phyloP scores from a whole-genome alignment of 2,113 vertebrate genomes.

The Aspiorhynchus laticeps region DNA sequence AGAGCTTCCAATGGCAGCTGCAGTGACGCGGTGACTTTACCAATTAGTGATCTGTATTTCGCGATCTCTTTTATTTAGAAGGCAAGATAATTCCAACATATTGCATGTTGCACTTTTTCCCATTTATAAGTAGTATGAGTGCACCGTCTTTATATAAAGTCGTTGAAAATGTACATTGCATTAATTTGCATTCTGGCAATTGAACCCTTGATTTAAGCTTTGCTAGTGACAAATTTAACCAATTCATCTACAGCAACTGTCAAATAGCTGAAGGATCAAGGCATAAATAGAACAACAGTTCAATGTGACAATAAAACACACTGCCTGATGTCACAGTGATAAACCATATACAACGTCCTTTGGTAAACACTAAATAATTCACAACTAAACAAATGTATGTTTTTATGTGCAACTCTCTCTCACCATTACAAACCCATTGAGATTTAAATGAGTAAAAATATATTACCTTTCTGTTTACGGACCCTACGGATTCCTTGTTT shows the following conservation, averaged over 20 bases:
- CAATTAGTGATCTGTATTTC: too few relatives aligned
- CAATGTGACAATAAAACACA: not conserved
- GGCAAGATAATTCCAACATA: too few relatives aligned
- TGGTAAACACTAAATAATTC: constrained; percentile 59
- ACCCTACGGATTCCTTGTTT: not conserved
- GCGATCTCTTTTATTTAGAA: too few relatives aligned
- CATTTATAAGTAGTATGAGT: too few relatives aligned
- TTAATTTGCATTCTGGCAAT: not conserved
- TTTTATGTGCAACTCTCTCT: constrained; percentile 16
- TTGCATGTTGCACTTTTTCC: too few relatives aligned
- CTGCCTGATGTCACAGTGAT: constrained; percentile 38
- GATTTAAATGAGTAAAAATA: not conserved
- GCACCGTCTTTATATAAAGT: too few relatives aligned
- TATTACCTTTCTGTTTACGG: not conserved
- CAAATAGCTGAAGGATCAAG: constrained; percentile 11
- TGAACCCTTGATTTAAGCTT: not conserved
- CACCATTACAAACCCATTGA: not conserved
- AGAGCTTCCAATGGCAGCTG: too few relatives aligned
- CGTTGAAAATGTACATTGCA: not conserved
- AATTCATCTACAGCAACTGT: not conserved
- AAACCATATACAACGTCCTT: constrained; percentile 15
- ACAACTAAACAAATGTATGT: constrained; percentile 30
- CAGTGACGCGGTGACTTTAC: too few relatives aligned
- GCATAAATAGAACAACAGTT: not conserved
- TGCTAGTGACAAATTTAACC: not conserved